A percentile compares a stretch with the other conserved stretches of the same genome.
Evolutionary conservation across 2,888 invertebrate genomes (phyloP).

Genomic region (Amorpha juglandis): DNA sequence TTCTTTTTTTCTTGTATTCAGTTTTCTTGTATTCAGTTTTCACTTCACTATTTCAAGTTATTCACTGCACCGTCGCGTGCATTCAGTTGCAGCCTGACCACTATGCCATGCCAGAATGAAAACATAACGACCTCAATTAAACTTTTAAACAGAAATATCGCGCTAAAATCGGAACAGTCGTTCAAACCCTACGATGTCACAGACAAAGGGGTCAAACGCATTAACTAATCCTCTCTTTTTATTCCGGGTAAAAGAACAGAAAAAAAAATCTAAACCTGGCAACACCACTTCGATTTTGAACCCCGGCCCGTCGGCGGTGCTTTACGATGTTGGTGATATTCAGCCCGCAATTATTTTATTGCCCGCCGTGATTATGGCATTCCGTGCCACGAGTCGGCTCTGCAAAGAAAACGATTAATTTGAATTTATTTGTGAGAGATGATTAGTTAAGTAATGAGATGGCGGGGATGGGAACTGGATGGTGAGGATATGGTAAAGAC

Average conservation of each 20-base stretch:
- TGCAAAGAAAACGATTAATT: constrained; percentile 13
- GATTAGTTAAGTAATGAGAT: neutral
- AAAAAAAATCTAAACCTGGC: neutral
- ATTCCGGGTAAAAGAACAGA: neutral
- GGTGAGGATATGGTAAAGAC: too few species aligned
- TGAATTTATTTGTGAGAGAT: neutral
- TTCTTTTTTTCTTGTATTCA: neutral
- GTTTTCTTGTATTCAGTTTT: neutral
- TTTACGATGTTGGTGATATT: constrained; percentile 14
- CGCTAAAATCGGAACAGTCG: too few species aligned
- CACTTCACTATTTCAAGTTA: too few species aligned
- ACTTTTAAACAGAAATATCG: too few species aligned
- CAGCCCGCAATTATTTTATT: constrained; percentile 16
- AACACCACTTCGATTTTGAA: neutral
- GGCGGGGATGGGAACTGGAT: too few species aligned
- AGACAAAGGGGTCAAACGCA: too few species aligned
- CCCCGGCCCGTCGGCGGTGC: constrained; percentile 19
- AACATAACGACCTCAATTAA: too few species aligned
- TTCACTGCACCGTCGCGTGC: too few species aligned
- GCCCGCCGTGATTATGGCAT: neutral
- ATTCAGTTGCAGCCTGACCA: too few species aligned
- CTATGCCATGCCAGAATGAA: too few species aligned
- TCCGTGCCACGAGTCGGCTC: neutral
- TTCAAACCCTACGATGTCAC: too few species aligned
- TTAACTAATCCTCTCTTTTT: too few species aligned